Conservation (phyloP, 35 echinoderm and acorn worm species). For the Hemicentrotus pulcherrimus region DNA sequence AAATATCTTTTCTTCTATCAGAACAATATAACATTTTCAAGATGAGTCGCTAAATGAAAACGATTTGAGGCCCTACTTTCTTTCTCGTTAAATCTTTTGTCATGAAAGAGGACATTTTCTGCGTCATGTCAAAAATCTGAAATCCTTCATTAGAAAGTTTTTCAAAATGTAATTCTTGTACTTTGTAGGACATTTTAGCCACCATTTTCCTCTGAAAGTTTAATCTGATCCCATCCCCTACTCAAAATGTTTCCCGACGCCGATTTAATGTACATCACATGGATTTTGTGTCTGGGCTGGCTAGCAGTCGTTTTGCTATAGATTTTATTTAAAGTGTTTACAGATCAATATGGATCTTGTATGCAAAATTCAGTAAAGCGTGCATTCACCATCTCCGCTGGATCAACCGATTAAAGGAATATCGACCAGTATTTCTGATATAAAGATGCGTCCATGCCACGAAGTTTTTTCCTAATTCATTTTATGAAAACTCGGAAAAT, state of each 20-base stretch:
- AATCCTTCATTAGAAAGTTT: background rate
- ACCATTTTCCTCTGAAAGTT: background rate
- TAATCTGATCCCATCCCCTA: background rate
- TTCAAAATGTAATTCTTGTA: background rate
- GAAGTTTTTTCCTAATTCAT: background rate
- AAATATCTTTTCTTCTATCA: too few species aligned
- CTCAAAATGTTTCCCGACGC: background rate
- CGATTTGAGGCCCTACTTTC: too few species aligned
- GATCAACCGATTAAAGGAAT: background rate
- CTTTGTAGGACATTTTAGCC: too few species aligned
- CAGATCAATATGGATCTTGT: background rate
- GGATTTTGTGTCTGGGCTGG: background rate
- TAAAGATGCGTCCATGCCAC: background rate
- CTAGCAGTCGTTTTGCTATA: background rate
- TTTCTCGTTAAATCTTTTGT: background rate
- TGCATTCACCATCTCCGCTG: background rate
- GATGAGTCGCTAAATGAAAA: too few species aligned
- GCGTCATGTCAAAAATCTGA: too few species aligned
- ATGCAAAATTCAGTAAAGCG: background rate
- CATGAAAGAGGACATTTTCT: background rate
- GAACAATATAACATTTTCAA: too few species aligned
- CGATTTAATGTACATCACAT: background rate
- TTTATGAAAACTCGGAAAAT: background rate
- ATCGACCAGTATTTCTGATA: background rate
- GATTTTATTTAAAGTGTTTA: background rate